Percentiles rank a stretch among this genome's conserved stretches.
Conservation (phyloP, 2,888 invertebrate species). For the Anagyrus pseudococci region DNA sequence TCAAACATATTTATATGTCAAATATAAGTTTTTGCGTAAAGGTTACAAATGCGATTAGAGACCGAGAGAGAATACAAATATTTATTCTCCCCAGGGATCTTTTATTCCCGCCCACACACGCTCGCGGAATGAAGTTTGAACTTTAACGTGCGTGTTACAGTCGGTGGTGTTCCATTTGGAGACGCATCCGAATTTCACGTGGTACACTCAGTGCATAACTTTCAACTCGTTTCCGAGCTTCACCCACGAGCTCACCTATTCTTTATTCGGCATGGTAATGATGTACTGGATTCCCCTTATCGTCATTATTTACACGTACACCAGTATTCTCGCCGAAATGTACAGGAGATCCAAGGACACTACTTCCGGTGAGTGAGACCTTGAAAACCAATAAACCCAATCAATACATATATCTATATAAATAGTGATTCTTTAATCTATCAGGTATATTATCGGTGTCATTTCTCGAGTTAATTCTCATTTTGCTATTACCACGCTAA, state of each 20-base stretch:
- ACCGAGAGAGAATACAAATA: too few relatives aligned
- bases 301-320: slow-evolving; percentile 87
- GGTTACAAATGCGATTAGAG: too few relatives aligned
- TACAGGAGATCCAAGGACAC: slow-evolving; percentile 74
- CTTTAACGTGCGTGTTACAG: slow-evolving; percentile 62
- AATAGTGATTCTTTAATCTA: too few relatives aligned
- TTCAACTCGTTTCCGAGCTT: slow-evolving; percentile 78
- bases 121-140: too few relatives aligned
- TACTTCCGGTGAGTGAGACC: slow-evolving; percentile 62
- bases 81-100: too few relatives aligned
- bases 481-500: too few relatives aligned
- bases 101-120: too few relatives aligned
- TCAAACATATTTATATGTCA: too few relatives aligned
- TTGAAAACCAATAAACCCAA: background rate
- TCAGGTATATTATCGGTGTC: too few relatives aligned
- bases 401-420: too few relatives aligned
- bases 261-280: slow-evolving; percentile 81
- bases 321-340: slow-evolving; percentile 86
- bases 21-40: too few relatives aligned
- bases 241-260: slow-evolving; percentile 80
- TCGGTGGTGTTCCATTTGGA: slow-evolving; percentile 86
- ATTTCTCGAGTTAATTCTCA: too few relatives aligned
- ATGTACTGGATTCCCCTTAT: slow-evolving; percentile 87
- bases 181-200: slow-evolving; percentile 79
- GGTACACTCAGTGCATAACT: slow-evolving; percentile 92